A percentile compares a stretch with the other conserved stretches of the same genome.
These are phyloP conservation scores for Sebastes paucispinis DNA, from an alignment of 2,797 vertebrate species.

Conservation along the genomic window DNA sequence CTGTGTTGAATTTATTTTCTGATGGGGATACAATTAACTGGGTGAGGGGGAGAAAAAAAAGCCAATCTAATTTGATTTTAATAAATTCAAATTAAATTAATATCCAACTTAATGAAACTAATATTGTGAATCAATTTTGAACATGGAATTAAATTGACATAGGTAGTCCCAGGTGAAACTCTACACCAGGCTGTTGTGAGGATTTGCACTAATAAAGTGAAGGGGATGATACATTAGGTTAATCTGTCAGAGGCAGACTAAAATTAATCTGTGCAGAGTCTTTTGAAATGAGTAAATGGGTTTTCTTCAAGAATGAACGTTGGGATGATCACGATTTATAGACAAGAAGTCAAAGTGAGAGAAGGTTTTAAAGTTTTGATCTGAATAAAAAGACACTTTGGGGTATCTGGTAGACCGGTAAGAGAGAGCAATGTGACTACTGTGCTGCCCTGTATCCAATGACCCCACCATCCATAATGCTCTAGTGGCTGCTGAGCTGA, in stretches of 20 bases:
- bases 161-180: slow-evolving; percentile 67
- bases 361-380: background rate
- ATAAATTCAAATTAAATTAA: slow-evolving; percentile 75
- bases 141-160: slow-evolving; percentile 68
- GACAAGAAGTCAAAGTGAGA: background rate
- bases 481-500: too few relatives aligned
- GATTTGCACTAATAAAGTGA: slow-evolving; percentile 41
- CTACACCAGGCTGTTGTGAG: slow-evolving; percentile 29
- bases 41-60: slow-evolving; percentile 33
- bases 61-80: slow-evolving; percentile 71
- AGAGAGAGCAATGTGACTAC: background rate
- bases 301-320: slow-evolving; percentile 1
- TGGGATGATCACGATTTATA: background rate
- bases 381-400: background rate
- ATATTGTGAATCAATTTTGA: slow-evolving; percentile 76
- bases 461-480: too few relatives aligned
- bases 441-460: too few relatives aligned
- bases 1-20: slow-evolving; percentile 60
- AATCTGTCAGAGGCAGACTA: slow-evolving; percentile 10
- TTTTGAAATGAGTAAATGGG: slow-evolving; percentile 1
- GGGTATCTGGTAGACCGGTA: background rate
- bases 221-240: background rate
- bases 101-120: slow-evolving; percentile 76
- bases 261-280: background rate
- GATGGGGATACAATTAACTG: slow-evolving; percentile 61